These are phyloP conservation scores for Callipepla squamata DNA, from an alignment of 2,113 vertebrate species.

Conservation along the genomic window DNA sequence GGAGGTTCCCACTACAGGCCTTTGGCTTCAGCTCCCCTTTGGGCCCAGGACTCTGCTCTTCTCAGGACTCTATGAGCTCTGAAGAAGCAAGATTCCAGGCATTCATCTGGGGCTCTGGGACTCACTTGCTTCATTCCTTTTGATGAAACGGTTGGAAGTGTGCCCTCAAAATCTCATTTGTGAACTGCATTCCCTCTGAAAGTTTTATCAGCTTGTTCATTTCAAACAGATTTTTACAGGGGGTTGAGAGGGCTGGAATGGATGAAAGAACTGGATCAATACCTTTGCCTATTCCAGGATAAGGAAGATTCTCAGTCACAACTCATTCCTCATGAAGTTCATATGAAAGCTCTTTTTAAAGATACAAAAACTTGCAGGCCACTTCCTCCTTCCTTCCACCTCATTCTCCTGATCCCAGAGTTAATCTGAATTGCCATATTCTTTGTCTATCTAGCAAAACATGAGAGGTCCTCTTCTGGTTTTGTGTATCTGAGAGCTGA, in stretches of 20 bases:
- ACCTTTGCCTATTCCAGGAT: background rate
- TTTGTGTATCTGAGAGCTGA: background rate
- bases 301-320: background rate
- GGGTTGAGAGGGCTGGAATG: background rate
- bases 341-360: background rate
- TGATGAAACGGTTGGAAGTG: conserved; percentile 52
- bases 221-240: conserved; percentile 33
- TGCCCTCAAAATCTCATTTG: conserved; percentile 55
- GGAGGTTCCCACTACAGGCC: conserved; percentile 62
- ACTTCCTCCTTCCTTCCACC: background rate
- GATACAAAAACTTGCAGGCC: background rate
- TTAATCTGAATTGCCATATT: background rate
- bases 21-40: conserved; percentile 38
- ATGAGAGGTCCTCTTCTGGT: background rate
- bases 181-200: background rate
- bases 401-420: background rate
- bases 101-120: conserved; percentile 51
- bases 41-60: background rate
- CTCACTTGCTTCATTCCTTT: conserved; percentile 13
- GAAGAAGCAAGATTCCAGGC: conserved; percentile 52
- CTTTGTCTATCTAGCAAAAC: background rate
- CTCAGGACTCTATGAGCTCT: conserved; percentile 6
- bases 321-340: background rate
- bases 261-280: background rate
- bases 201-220: conserved; percentile 49